Evolutionary conservation across 2,888 invertebrate species (phyloP).

Genomic region (Caenorhabditis auriculariae): DNA sequence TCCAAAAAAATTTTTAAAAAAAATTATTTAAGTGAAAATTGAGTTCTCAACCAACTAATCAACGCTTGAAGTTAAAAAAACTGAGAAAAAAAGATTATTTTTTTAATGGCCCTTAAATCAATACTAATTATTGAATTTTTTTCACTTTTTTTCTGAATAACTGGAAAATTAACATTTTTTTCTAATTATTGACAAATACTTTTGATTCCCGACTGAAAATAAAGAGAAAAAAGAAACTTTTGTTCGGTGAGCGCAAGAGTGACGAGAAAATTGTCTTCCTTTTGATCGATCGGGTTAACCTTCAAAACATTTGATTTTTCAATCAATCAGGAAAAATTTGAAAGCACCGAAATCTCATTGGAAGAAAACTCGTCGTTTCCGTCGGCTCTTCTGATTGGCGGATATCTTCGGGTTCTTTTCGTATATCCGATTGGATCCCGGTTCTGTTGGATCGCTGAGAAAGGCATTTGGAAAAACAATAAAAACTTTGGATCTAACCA

Average conservation of each 20-base stretch:
- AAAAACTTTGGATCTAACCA: constrained; percentile 14
- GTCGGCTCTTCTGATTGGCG: constrained; percentile 41
- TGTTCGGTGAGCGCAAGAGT: constrained; percentile 10
- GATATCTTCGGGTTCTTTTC: constrained; percentile 59
- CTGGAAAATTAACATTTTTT: too few relatives aligned
- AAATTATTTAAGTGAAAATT: too few relatives aligned
- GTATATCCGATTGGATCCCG: constrained; percentile 63
- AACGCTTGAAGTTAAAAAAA: too few relatives aligned
- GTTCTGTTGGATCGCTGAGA: constrained; percentile 61
- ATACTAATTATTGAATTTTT: too few relatives aligned
- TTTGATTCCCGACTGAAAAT: too few relatives aligned
- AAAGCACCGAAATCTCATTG: not conserved
- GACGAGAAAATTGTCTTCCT: constrained; percentile 13
- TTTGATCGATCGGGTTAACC: constrained; percentile 1
- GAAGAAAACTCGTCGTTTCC: constrained; percentile 39
- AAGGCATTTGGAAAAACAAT: not conserved
- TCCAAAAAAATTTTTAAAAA: too few relatives aligned
- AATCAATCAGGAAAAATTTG: not conserved
- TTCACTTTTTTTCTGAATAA: too few relatives aligned
- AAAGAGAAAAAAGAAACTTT: too few relatives aligned
- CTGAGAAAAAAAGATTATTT: not conserved
- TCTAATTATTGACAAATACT: too few relatives aligned
- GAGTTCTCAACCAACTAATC: too few relatives aligned
- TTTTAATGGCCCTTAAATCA: not conserved
- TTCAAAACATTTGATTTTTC: constrained; percentile 1